Percentiles rank a stretch among this genome's conserved stretches.
These are phyloP conservation scores for Anseranas semipalmata DNA, from an alignment of 2,113 vertebrate species.

Conservation along the genomic window DNA sequence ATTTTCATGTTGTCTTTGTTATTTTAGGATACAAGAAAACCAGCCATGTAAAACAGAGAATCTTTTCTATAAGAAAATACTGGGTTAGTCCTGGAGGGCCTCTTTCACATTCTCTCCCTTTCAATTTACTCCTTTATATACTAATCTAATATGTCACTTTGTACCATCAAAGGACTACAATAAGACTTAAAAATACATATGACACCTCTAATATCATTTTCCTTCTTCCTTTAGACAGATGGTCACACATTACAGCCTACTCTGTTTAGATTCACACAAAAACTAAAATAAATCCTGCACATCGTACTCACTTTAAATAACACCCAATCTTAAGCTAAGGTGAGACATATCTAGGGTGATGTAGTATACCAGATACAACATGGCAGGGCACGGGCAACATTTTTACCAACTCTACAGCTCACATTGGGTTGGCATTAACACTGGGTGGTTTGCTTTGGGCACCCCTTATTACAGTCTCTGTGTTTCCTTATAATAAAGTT, in stretches of 20 bases:
- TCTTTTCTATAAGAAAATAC: background rate
- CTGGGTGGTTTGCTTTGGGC: background rate
- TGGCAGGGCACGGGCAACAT: background rate
- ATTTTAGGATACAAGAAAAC: background rate
- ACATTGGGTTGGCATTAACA: background rate
- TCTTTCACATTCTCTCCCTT: background rate
- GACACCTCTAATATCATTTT: background rate
- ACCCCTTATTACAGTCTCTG: background rate
- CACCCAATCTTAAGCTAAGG: background rate
- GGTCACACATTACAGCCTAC: conserved; percentile 10
- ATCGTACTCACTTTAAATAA: background rate
- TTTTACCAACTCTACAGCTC: background rate
- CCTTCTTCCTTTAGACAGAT: conserved; percentile 43
- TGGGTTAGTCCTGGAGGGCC: background rate
- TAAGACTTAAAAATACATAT: background rate
- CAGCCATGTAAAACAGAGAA: background rate
- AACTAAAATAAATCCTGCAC: background rate
- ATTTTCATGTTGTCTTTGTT: background rate
- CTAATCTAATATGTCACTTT: background rate
- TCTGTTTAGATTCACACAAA: conserved; percentile 33
- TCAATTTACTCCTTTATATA: background rate
- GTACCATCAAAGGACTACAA: background rate
- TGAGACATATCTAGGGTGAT: background rate
- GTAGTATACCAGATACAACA: background rate
- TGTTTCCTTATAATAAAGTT: background rate